Evolutionary conservation across 1,140 invertebrate species (phyloP).

Genomic region (Zophobas morio): DNA sequence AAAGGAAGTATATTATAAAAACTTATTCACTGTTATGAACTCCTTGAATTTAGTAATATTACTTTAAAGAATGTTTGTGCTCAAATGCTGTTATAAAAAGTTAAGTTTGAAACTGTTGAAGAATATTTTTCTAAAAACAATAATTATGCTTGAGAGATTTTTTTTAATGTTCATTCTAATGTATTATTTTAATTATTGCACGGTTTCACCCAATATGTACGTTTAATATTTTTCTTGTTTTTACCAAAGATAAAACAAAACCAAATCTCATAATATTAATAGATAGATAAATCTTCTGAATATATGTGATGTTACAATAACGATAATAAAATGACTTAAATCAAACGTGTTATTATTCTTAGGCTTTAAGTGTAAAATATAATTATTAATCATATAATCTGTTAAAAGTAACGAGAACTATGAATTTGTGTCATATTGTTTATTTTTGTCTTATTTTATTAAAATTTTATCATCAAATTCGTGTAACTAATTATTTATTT

Average conservation of each 20-base stretch:
- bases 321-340: conserved; percentile 47
- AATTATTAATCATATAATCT: conserved; percentile 36
- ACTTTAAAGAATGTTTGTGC: too few species aligned
- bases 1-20: too few species aligned
- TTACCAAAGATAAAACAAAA: conserved; percentile 42
- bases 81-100: too few species aligned
- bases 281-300: conserved; percentile 47
- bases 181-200: not conserved
- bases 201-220: not conserved
- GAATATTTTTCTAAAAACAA: too few species aligned
- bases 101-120: too few species aligned
- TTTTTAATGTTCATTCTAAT: not conserved
- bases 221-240: conserved; percentile 4
- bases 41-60: too few species aligned
- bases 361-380: conserved; percentile 48
- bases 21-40: too few species aligned
- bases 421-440: conserved; percentile 44
- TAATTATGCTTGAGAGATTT: not conserved
- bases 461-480: conserved; percentile 12
- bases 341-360: conserved; percentile 48
- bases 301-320: conserved; percentile 62
- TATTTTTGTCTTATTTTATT: conserved; percentile 25
- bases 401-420: conserved; percentile 17
- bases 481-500: conserved; percentile 20
- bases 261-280: conserved; percentile 42